phyloP scores from a whole-genome alignment of 64 coral and sea anemone genomes.

The Porites lutea region DNA sequence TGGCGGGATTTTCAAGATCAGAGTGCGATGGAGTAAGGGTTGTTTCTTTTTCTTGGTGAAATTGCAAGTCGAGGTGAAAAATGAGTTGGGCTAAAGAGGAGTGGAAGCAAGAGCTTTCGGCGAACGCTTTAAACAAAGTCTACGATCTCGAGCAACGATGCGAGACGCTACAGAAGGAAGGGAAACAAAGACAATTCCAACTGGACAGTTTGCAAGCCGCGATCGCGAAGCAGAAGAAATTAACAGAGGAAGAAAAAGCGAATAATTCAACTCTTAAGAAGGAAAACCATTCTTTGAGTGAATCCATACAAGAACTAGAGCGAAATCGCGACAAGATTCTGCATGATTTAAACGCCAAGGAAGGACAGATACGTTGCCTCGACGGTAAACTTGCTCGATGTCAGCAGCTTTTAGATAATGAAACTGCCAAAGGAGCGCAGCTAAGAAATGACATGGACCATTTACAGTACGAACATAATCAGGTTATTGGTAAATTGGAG shows the following conservation, averaged over 20 bases:
- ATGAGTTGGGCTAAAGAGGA: conserved; percentile 99
- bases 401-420: conserved; percentile 77
- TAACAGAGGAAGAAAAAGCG: conserved; percentile 80
- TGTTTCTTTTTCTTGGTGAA: background rate
- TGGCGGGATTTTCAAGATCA: conserved; percentile 12
- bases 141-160: conserved; percentile 82
- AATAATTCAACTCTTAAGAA: conserved; percentile 61
- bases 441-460: conserved; percentile 82
- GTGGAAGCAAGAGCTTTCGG: conserved; percentile 91
- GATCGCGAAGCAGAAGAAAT: conserved; percentile 84
- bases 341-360: conserved; percentile 86
- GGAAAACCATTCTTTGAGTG: conserved; percentile 73
- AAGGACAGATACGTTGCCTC: conserved; percentile 75
- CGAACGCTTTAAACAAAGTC: conserved; percentile 80
- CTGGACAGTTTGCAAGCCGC: conserved; percentile 86
- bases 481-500: conserved; percentile 66
- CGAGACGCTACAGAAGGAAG: conserved; percentile 81
- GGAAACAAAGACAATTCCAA: conserved; percentile 89
- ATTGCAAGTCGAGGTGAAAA: background rate
- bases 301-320: conserved; percentile 84
- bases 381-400: conserved; percentile 74
- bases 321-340: conserved; percentile 68
- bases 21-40: background rate
- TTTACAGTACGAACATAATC: conserved; percentile 69
- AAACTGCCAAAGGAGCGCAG: conserved; percentile 42